Evolutionary conservation across 2,113 vertebrate species (phyloP).

Genomic region (Holacanthus passer): DNA sequence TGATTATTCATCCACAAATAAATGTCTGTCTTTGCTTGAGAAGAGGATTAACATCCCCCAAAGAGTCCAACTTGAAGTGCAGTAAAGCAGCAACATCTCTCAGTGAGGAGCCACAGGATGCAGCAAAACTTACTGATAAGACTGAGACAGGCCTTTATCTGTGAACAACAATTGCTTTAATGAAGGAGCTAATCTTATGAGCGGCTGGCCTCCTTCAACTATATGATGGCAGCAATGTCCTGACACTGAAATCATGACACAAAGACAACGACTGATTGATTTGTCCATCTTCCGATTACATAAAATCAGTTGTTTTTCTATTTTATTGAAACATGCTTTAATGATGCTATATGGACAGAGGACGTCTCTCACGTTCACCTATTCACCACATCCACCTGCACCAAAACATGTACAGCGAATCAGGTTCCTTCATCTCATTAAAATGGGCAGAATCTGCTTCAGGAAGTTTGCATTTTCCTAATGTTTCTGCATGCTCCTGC

Average conservation of each 20-base stretch:
- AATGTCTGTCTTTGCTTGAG: neutral
- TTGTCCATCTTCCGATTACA: neutral
- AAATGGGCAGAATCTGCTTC: neutral
- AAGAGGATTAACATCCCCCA: constrained; percentile 1
- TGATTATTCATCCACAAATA: constrained; percentile 9
- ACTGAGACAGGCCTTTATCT: constrained; percentile 13
- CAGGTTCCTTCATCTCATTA: neutral
- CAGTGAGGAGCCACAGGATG: neutral
- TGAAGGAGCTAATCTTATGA: neutral
- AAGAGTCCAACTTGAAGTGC: neutral
- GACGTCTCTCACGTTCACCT: neutral
- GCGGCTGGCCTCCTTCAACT: neutral
- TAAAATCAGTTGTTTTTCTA: neutral
- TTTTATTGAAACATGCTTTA: neutral
- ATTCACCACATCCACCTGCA: neutral
- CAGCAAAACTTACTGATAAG: constrained; percentile 19
- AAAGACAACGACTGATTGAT: neutral
- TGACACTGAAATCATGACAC: neutral
- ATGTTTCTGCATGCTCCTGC: constrained; percentile 13
- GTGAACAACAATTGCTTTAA: neutral
- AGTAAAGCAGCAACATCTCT: constrained; percentile 1
- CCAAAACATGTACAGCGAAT: neutral
- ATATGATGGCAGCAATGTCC: neutral
- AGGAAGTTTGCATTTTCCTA: constrained; percentile 28
- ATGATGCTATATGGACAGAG: neutral